phyloP scores from a whole-genome alignment of 2,888 invertebrate genomes.

The Apoda limacodes region DNA sequence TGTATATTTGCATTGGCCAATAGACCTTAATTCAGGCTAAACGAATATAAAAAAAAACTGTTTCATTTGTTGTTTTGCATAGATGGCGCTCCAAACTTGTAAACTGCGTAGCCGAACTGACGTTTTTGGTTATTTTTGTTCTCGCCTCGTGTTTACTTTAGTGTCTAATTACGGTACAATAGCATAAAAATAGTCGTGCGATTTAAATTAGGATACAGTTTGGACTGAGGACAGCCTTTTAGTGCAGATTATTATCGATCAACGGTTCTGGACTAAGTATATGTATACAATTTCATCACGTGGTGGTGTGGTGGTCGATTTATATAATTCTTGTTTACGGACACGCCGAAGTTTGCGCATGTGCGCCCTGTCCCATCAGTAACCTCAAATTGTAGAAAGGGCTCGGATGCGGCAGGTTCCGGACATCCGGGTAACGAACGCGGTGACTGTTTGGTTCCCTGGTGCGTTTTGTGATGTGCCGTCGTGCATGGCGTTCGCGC shows the following conservation, averaged over 20 bases:
- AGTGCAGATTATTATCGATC: slow-evolving; percentile 54
- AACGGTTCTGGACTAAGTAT: slow-evolving; percentile 55
- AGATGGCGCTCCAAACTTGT: slow-evolving; percentile 65
- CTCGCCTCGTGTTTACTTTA: slow-evolving; percentile 71
- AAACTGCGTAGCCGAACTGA: slow-evolving; percentile 68
- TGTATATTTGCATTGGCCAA: too few species aligned
- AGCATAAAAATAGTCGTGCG: slow-evolving; percentile 62
- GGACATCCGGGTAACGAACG: slow-evolving; percentile 63
- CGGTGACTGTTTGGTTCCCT: slow-evolving; percentile 30
- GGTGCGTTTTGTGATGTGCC: slow-evolving; percentile 57
- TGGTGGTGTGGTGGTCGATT: slow-evolving; percentile 67
- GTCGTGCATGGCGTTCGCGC: slow-evolving; percentile 52
- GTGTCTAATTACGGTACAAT: slow-evolving; percentile 65
- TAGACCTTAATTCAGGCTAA: too few species aligned
- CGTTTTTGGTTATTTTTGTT: slow-evolving; percentile 72
- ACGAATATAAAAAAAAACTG: too few species aligned
- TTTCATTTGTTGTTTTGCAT: slow-evolving; percentile 47
- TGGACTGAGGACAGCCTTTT: slow-evolving; percentile 31
- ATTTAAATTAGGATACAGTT: too few species aligned
- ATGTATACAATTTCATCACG: slow-evolving; percentile 69
- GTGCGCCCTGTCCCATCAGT: slow-evolving; percentile 68
- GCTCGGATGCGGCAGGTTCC: slow-evolving; percentile 62
- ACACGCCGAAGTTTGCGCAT: slow-evolving; percentile 69
- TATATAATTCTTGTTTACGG: slow-evolving; percentile 72
- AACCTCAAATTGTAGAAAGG: slow-evolving; percentile 65